Percentiles rank a stretch among this genome's conserved stretches.
Conservation (phyloP, 92 coral and sea anemone species). For the Parazoanthus darwini region DNA sequence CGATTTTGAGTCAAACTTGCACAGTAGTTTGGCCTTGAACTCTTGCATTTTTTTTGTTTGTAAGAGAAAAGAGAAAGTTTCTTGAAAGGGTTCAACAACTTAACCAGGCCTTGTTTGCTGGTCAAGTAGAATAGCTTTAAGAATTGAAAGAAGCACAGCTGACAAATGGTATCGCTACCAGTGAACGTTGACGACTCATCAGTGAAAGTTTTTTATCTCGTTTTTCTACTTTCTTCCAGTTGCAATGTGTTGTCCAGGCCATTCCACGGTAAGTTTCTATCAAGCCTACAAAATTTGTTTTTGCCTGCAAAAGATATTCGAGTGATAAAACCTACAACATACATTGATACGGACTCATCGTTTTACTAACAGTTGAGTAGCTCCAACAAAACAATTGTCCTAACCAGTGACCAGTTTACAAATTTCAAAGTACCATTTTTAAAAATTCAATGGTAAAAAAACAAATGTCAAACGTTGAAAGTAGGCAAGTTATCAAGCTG, state of each 20-base stretch:
- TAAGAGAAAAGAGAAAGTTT: background rate
- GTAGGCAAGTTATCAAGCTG: background rate
- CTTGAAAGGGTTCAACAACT: background rate
- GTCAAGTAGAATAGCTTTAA: background rate
- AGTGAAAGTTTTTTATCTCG: background rate
- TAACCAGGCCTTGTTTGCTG: background rate
- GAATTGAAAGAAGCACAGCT: background rate
- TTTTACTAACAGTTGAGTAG: background rate
- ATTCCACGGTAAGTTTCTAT: constrained; percentile 3
- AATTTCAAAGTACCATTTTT: background rate
- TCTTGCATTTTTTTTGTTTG: background rate
- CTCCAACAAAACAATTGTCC: too few relatives aligned
- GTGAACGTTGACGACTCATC: too few relatives aligned
- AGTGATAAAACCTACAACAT: background rate
- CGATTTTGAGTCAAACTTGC: background rate
- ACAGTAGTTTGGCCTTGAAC: background rate
- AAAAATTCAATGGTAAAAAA: too few relatives aligned
- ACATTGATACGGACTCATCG: background rate
- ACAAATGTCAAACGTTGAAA: background rate
- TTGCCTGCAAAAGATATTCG: background rate
- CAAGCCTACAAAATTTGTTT: background rate
- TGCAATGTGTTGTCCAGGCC: constrained; percentile 19
- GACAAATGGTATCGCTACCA: background rate
- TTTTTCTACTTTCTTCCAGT: background rate
- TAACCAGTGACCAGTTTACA: background rate